A percentile compares a stretch with the other conserved stretches of the same genome.
phyloP scores from a whole-genome alignment of 2,888 invertebrate species.

The Brachyptera risi region DNA sequence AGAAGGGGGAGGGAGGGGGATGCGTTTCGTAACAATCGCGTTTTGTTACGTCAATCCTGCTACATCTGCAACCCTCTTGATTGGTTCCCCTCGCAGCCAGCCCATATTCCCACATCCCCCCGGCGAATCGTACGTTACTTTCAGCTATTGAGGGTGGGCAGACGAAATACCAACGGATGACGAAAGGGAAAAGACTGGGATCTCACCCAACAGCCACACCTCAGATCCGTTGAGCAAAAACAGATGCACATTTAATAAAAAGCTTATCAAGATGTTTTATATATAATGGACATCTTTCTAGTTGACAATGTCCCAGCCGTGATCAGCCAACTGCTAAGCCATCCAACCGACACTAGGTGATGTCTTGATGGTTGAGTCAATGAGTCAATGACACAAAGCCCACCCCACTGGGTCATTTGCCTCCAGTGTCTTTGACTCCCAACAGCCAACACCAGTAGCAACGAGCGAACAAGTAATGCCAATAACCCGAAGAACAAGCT shows the following conservation, averaged over 20 bases:
- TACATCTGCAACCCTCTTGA: slow-evolving; percentile 20
- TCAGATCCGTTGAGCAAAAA: no score
- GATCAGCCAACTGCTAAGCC: no score
- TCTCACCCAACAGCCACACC: no score
- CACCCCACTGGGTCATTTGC: slow-evolving; percentile 38
- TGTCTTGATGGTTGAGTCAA: background rate
- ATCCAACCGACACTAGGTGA: no score
- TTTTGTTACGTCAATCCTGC: slow-evolving; percentile 9
- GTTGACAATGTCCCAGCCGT: no score
- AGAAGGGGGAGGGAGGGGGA: slow-evolving; percentile 4
- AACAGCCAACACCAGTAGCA: background rate
- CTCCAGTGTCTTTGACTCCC: slow-evolving; percentile 33
- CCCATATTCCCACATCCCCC: no score
- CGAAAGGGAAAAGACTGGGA: background rate
- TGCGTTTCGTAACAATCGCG: slow-evolving; percentile 8
- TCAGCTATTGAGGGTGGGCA: background rate
- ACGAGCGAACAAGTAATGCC: background rate
- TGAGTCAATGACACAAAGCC: slow-evolving; percentile 28
- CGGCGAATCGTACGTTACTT: no score
- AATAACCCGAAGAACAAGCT: background rate
- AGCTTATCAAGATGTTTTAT: no score
- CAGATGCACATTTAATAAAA: no score
- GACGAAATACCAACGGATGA: slow-evolving; percentile 6
- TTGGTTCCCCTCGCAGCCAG: background rate
- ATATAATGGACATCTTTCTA: no score